phyloP scores from a whole-genome alignment of 2,797 vertebrate species.

The Catamblyrhynchus diadema region DNA sequence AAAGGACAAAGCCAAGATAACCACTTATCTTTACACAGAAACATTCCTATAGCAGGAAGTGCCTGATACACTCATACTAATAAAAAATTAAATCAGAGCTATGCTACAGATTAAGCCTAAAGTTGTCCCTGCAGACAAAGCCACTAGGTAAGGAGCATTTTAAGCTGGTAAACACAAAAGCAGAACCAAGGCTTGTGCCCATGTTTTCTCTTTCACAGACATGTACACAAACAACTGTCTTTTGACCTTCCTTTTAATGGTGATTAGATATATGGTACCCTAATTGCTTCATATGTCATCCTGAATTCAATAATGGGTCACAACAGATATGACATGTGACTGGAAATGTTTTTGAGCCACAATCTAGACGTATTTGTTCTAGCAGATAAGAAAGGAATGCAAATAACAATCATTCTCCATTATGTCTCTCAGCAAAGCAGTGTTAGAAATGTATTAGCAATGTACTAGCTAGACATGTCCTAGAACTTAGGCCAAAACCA shows the following conservation, averaged over 20 bases:
- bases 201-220: not conserved
- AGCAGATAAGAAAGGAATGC: not conserved
- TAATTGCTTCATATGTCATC: not conserved
- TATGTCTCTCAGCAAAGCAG: not conserved
- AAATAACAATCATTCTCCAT: not conserved
- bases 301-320: not conserved
- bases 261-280: not conserved
- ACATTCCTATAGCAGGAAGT: not conserved
- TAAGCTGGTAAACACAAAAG: not conserved
- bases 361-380: not conserved
- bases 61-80: not conserved
- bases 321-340: not conserved
- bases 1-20: not conserved
- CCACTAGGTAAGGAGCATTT: not conserved
- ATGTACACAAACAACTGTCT: rapidly evolving
- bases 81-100: not conserved
- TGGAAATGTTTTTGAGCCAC: not conserved
- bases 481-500: not conserved
- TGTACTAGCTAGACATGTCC: not conserved
- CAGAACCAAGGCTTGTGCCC: not conserved
- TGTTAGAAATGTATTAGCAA: not conserved
- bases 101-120: not conserved
- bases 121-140: not conserved
- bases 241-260: not conserved
- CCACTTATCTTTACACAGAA: not conserved